Conservation (phyloP, 2,888 invertebrate genomes). For the Petrophora chlorosata region DNA sequence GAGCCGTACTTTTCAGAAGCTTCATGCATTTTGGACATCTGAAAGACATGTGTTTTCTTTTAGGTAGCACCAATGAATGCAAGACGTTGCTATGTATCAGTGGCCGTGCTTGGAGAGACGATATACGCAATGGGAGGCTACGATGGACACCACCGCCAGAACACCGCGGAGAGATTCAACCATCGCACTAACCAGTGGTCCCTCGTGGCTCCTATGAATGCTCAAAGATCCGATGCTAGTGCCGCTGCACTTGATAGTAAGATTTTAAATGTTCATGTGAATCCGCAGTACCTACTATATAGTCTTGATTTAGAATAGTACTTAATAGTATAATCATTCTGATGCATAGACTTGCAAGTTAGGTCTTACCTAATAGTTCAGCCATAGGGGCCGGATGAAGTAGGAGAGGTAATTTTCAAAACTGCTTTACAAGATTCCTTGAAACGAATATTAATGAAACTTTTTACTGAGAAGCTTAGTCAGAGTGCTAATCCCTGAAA, state of each 20-base stretch:
- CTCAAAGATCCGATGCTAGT: conserved; percentile 95
- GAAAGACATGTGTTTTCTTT: not conserved
- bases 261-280: conserved; percentile 16
- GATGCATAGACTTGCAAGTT: too few relatives aligned
- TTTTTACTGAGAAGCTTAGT: too few relatives aligned
- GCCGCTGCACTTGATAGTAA: conserved; percentile 92
- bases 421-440: too few relatives aligned
- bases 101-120: conserved; percentile 89
- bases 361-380: too few relatives aligned
- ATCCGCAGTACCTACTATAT: too few relatives aligned
- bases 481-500: too few relatives aligned
- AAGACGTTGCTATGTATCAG: conserved; percentile 93
- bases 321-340: too few relatives aligned
- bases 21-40: not conserved
- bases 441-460: too few relatives aligned
- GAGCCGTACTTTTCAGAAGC: not conserved
- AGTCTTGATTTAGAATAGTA: too few relatives aligned
- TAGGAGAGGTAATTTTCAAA: too few relatives aligned
- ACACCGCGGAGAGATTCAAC: conserved; percentile 94
- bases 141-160: conserved; percentile 93
- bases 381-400: too few relatives aligned
- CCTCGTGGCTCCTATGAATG: conserved; percentile 93
- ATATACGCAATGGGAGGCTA: conserved; percentile 96
- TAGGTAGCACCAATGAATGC: conserved; percentile 94
- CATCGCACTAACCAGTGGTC: conserved; percentile 94